phyloP scores from a whole-genome alignment of 2,797 vertebrate genomes.

The Streptopelia turtur region DNA sequence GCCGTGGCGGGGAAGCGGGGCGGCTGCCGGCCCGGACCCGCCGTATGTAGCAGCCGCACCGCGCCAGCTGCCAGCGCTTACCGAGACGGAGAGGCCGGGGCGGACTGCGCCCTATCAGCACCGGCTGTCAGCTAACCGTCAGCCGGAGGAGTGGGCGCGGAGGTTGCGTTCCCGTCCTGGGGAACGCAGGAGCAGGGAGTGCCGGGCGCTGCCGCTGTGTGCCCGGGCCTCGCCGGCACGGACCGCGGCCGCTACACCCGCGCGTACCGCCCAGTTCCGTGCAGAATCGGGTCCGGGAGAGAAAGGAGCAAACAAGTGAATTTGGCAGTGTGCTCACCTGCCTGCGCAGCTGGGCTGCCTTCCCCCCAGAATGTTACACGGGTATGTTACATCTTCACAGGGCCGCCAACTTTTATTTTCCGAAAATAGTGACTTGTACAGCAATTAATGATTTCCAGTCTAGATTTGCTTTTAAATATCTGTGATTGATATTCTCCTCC shows the following conservation, averaged over 20 bases:
- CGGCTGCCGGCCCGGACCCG: accelerated
- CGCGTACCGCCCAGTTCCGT: accelerated
- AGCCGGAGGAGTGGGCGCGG: neutral
- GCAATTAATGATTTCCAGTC: neutral
- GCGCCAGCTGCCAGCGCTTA: neutral
- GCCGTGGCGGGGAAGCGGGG: accelerated
- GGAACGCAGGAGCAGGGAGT: neutral
- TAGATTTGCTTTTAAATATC: neutral
- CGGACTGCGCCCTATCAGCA: too few species aligned
- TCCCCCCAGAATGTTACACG: accelerated
- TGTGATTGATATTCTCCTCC: accelerated
- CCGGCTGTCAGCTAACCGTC: neutral
- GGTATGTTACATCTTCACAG: neutral
- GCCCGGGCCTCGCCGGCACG: neutral
- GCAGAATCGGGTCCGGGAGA: neutral
- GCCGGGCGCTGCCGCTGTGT: neutral
- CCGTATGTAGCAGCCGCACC: neutral
- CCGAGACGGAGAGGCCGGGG: neutral
- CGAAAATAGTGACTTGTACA: neutral
- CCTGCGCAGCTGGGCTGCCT: neutral
- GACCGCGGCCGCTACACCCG: too few species aligned
- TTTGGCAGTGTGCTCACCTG: accelerated
- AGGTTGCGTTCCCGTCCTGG: too few species aligned
- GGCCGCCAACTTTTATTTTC: neutral
- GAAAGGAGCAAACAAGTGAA: neutral